phyloP scores from a whole-genome alignment of 2,113 vertebrate genomes.

The Phasianus colchicus region DNA sequence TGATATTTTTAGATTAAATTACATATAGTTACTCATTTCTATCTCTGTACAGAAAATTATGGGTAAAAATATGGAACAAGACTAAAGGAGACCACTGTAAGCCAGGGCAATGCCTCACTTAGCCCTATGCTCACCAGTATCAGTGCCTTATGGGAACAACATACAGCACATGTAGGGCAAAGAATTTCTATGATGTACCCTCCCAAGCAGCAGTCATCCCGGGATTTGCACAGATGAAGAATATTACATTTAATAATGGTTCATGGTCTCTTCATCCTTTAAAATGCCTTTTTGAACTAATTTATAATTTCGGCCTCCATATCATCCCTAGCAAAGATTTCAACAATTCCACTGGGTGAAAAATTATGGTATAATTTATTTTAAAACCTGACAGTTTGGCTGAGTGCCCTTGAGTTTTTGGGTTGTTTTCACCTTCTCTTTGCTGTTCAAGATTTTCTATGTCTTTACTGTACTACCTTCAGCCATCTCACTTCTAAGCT shows the following conservation, averaged over 20 bases:
- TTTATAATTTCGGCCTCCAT: slow-evolving; percentile 37
- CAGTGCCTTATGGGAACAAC: not conserved
- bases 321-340: slow-evolving; percentile 5
- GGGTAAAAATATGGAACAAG: not conserved
- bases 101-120: not conserved
- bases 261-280: slow-evolving; percentile 23
- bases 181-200: not conserved
- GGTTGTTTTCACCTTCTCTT: not conserved
- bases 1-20: not conserved
- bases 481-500: not conserved
- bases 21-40: not conserved
- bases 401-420: slow-evolving; percentile 31
- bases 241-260: not conserved
- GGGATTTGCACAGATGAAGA: not conserved
- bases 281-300: slow-evolving; percentile 29
- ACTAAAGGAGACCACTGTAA: not conserved
- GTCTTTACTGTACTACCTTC: not conserved
- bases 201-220: not conserved
- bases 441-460: not conserved
- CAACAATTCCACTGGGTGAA: slow-evolving; percentile 28
- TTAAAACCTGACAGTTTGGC: slow-evolving; percentile 17
- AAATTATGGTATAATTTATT: slow-evolving; percentile 32
- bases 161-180: not conserved
- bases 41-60: not conserved
- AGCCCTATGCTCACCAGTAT: not conserved